phyloP scores from a whole-genome alignment of 2,113 vertebrate species.

The Caracal caracal region DNA sequence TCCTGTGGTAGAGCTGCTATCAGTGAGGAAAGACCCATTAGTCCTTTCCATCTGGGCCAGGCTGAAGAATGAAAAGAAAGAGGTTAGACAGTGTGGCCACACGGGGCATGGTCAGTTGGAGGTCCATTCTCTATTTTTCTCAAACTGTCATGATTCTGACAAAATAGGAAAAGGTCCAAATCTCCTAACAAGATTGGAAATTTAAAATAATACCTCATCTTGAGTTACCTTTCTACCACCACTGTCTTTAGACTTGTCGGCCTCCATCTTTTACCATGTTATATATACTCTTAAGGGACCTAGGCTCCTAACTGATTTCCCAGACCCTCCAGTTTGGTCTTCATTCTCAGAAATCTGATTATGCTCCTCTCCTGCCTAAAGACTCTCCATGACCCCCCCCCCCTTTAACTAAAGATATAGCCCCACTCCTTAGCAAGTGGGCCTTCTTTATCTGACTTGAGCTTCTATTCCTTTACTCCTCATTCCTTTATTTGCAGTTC shows the following conservation, averaged over 20 bases:
- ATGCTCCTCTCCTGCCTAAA: not conserved
- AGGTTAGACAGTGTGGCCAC: fast-evolving
- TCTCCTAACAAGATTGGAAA: not conserved
- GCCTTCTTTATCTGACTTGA: not conserved
- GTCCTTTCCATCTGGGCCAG: constrained; percentile 97
- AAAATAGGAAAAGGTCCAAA: not conserved
- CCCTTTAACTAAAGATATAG: not conserved
- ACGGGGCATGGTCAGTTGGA: fast-evolving
- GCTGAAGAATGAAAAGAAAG: constrained; percentile 83
- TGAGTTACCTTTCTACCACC: not conserved
- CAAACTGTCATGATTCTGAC: not conserved
- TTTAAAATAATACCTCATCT: not conserved
- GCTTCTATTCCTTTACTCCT: not conserved
- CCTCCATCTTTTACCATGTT: not conserved
- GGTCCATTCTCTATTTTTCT: not conserved
- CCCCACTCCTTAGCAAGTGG: not conserved
- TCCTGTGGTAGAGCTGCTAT: constrained; percentile 97
- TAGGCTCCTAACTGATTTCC: not conserved
- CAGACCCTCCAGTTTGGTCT: not conserved
- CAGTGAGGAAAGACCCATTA: constrained; percentile 96
- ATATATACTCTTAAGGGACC: no score
- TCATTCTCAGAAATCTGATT: not conserved
- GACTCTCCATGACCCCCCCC: not conserved
- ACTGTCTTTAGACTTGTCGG: not conserved
- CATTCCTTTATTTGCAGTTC: not conserved